Percentiles rank a stretch among this genome's conserved stretches.
These are phyloP conservation scores for Eugnorisma glareosa DNA, from an alignment of 2,888 invertebrate genomes.

Conservation along the genomic window DNA sequence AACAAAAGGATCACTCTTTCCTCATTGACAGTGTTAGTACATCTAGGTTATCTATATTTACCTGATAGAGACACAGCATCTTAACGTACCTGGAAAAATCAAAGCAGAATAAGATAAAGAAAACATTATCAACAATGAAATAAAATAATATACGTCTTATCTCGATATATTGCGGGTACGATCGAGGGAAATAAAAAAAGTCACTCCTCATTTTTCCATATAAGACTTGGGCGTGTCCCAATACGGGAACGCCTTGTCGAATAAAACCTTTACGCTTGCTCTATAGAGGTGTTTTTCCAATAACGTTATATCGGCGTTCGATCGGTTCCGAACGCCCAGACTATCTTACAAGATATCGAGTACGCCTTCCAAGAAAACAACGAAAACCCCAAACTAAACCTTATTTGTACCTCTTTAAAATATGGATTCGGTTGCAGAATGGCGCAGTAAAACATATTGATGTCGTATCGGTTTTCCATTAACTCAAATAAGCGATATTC, in stretches of 20 bases:
- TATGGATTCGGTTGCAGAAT: conserved; percentile 72
- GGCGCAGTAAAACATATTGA: conserved; percentile 88
- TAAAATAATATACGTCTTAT: conserved; percentile 79
- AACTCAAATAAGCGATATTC: conserved; percentile 73
- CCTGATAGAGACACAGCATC: conserved; percentile 85
- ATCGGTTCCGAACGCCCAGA: conserved; percentile 89
- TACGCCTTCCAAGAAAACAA: conserved; percentile 88
- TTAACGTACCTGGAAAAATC: conserved; percentile 83
- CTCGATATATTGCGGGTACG: conserved; percentile 74
- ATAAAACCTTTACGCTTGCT: conserved; percentile 81
- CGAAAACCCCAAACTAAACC: conserved; percentile 73
- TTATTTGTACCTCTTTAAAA: conserved; percentile 73
- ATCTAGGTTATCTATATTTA: conserved; percentile 75
- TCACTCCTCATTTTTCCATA: conserved; percentile 85
- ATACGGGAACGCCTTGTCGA: conserved; percentile 83
- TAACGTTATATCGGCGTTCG: conserved; percentile 86
- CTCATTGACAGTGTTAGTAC: conserved; percentile 46
- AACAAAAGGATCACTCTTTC: conserved; percentile 48
- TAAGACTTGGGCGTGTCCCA: conserved; percentile 88
- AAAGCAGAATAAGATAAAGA: conserved; percentile 68
- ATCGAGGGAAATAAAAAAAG: conserved; percentile 83
- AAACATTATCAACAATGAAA: conserved; percentile 76
- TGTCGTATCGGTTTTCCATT: conserved; percentile 91
- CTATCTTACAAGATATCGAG: conserved; percentile 90
- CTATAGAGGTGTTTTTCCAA: conserved; percentile 89